Percentiles rank a stretch among this genome's conserved stretches.
phyloP scores from a whole-genome alignment of 53 echinoderm and acorn worm species.

The Mesocentrotus franciscanus region DNA sequence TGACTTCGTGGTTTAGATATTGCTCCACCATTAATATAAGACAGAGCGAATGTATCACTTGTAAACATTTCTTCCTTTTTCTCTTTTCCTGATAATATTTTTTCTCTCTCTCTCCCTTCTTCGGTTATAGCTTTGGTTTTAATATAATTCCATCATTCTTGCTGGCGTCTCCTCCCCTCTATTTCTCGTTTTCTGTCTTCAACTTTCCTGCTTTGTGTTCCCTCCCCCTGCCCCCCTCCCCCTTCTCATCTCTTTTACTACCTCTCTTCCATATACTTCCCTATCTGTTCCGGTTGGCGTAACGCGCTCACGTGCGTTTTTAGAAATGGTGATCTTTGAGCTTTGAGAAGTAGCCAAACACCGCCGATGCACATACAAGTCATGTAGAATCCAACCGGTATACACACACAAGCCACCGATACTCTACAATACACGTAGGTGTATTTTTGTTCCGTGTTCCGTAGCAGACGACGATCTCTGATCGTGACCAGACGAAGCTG shows the following conservation, averaged over 20 bases:
- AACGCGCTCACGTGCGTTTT: conserved; percentile 49
- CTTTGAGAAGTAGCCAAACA: neutral
- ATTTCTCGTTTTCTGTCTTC: neutral
- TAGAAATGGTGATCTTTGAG: conserved; percentile 2
- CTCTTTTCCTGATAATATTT: neutral
- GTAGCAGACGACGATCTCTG: conserved; percentile 51
- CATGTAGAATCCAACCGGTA: neutral
- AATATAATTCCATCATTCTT: neutral
- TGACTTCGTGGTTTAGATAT: neutral
- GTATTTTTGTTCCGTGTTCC: conserved; percentile 33
- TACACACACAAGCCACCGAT: conserved; percentile 16
- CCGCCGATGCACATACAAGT: neutral
- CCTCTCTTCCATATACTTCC: neutral
- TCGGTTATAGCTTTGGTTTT: too few species aligned
- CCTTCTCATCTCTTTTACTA: neutral
- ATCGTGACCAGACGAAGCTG: conserved; percentile 46
- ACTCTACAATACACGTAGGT: neutral
- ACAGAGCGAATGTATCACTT: neutral
- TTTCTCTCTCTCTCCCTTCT: neutral
- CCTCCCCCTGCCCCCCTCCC: neutral
- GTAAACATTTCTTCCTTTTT: neutral
- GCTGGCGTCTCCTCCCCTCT: neutral
- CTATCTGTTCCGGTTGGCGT: conserved; percentile 47
- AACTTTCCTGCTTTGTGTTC: too few species aligned
- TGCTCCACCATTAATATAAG: neutral